Base-by-base conservation (phyloP, 1,140 invertebrate genomes). In the Conopomorpha cramerella region DNA sequence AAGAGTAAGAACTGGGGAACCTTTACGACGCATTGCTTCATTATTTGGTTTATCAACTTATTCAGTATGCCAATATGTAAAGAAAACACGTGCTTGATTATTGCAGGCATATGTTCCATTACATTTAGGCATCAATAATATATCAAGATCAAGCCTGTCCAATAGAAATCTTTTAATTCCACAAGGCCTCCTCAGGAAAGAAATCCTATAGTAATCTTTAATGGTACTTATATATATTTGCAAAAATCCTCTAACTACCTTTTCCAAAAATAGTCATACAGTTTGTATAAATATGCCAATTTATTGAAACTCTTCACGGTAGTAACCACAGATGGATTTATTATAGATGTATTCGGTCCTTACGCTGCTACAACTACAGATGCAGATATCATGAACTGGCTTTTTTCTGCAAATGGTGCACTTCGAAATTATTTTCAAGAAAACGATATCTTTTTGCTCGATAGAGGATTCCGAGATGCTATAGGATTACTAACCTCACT, bases 141-240 rank as follows among this genome's bases (percentile, higher is more conserved):
- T n/a, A n/a, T n/a, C n/a, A n/a, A n/a, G n/a, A n/a, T n/a, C n/a
- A n/a, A n/a, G n/a, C n/a, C n/a, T 41, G 1, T 8, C 23, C 18
- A 10, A 11, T 11, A 31, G 33, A 31, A 47, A 43, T 33, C 18
- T 47, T 8, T 3, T 35, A 11, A 41, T 47, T 26, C 40, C 38
- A 30, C 13, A 39, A 6, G 32, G 8, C 7, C 13, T 34, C 13
- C 19, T 16, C 17, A 34, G 15, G 32, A 23, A 4, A 19, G 7
- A 28, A 27, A 15, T 16, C 14, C 25, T 14, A 34, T 36, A 11
- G 11, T 18, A 1, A 36, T 28, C 1, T 27, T 3, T 26, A 40
- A 46, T 28, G 36, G 40, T 29, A 46, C 40, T 11, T 46, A 46
- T 23, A 28, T 38, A 3, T 43, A 46, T 25, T 30, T 46, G 17